Conservation (phyloP, 2,888 invertebrate species). For the Drosophila subsilvestris region DNA sequence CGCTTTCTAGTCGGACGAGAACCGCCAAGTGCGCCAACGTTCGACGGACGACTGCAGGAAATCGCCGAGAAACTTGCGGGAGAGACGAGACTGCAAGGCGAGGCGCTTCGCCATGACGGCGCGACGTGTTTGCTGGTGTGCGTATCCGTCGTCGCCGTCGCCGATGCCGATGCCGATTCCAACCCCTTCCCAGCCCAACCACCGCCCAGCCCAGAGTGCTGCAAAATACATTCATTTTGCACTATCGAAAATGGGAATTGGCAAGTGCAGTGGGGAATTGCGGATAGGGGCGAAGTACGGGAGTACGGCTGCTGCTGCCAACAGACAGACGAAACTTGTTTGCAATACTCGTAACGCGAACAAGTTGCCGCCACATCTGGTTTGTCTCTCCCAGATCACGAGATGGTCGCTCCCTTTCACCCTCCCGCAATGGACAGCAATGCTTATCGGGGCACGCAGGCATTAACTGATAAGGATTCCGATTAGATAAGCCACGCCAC, state of each 20-base stretch:
- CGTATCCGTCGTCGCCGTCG: slow-evolving; percentile 21
- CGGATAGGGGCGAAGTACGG: neutral
- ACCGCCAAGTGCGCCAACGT: slow-evolving; percentile 63
- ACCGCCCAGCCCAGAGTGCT: neutral
- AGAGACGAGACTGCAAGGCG: slow-evolving; percentile 48
- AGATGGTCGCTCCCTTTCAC: neutral
- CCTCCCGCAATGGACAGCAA: slow-evolving; percentile 3
- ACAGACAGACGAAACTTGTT: slow-evolving; percentile 36
- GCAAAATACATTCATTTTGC: slow-evolving; percentile 11
- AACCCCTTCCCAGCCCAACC: neutral
- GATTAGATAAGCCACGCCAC: slow-evolving; percentile 31
- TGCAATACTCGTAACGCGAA: slow-evolving; percentile 9
- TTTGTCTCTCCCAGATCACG: slow-evolving; percentile 35
- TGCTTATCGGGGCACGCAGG: slow-evolving; percentile 44
- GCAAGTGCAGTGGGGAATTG: slow-evolving; percentile 29
- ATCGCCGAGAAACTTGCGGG: slow-evolving; percentile 58
- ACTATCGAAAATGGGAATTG: slow-evolving; percentile 37
- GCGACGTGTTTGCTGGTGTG: slow-evolving; percentile 36
- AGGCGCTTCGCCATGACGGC: slow-evolving; percentile 26
- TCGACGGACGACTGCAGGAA: slow-evolving; percentile 62
- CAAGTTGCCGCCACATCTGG: slow-evolving; percentile 26
- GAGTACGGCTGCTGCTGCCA: no score
- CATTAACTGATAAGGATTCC: slow-evolving; percentile 36
- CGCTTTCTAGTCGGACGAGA: slow-evolving; percentile 12
- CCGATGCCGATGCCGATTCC: neutral